Conservation (phyloP, 2,113 vertebrate species). For the Hucho hucho region DNA sequence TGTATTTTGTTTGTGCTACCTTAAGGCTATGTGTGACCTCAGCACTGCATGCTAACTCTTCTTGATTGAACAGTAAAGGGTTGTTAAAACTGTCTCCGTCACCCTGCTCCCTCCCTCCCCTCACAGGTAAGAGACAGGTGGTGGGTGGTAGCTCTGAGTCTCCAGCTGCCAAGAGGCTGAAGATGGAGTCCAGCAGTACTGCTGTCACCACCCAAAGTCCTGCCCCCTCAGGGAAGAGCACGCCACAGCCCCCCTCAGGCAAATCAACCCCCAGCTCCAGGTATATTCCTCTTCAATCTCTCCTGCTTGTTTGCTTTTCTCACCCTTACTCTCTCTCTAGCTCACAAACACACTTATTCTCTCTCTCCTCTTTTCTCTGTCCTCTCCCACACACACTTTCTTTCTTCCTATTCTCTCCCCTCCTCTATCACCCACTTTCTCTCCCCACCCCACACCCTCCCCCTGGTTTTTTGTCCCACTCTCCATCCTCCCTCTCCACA, state of each 20-base stretch:
- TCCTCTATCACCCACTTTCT: neutral
- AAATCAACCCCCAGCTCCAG: slow-evolving; percentile 87
- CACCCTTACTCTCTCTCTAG: neutral
- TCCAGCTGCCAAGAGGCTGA: slow-evolving; percentile 81
- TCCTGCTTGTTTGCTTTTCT: neutral
- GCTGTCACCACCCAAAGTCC: slow-evolving; percentile 66
- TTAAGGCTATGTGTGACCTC: too few relatives aligned
- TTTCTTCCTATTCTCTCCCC: too few relatives aligned
- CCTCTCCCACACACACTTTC: too few relatives aligned
- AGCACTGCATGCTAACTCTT: too few relatives aligned
- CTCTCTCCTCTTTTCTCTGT: too few relatives aligned
- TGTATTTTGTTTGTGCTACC: too few relatives aligned
- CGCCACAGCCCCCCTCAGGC: slow-evolving; percentile 84
- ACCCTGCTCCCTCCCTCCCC: neutral
- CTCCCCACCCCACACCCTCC: neutral
- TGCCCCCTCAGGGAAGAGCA: slow-evolving; percentile 82
- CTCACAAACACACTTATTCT: too few relatives aligned
- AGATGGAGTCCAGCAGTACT: slow-evolving; percentile 73
- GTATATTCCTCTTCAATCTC: slow-evolving; percentile 55
- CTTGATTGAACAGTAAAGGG: too few relatives aligned
- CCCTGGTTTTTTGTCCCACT: neutral
- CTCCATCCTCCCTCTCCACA: slow-evolving; percentile 37
- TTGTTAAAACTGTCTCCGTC: neutral
- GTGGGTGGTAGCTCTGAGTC: slow-evolving; percentile 64
- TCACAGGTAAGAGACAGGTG: slow-evolving; percentile 80